Percentiles rank a stretch among this genome's conserved stretches.
phyloP scores from a whole-genome alignment of 2,113 vertebrate species.

The Rafetus swinhoei region DNA sequence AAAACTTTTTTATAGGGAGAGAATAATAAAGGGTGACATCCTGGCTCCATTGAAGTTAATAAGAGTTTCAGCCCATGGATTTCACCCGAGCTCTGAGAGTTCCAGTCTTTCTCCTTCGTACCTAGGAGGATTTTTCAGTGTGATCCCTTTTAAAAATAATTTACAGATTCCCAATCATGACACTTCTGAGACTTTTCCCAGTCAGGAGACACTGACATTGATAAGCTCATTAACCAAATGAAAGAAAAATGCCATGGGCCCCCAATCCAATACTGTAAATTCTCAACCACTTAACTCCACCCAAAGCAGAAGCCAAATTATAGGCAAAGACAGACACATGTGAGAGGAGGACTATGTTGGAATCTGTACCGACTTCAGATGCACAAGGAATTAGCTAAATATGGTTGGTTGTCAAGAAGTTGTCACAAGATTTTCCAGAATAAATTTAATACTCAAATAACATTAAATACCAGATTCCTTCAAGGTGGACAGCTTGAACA shows the following conservation, averaged over 20 bases:
- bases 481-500: slow-evolving; percentile 35
- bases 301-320: not conserved
- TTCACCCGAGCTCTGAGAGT: not conserved
- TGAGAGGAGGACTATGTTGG: not conserved
- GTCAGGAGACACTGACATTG: not conserved
- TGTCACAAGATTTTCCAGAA: slow-evolving; percentile 8
- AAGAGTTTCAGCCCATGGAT: not conserved
- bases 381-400: not conserved
- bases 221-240: not conserved
- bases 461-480: slow-evolving; percentile 3
- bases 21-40: slow-evolving; percentile 34
- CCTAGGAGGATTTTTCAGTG: not conserved
- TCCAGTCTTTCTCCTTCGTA: not conserved
- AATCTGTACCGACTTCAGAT: not conserved
- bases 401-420: not conserved
- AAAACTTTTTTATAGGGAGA: not conserved
- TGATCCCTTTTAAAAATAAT: not conserved
- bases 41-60: not conserved
- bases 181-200: not conserved
- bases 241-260: not conserved
- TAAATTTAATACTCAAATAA: not conserved
- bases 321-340: not conserved
- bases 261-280: not conserved
- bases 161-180: not conserved
- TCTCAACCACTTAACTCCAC: not conserved